Evolutionary conservation across 1,140 invertebrate species (phyloP).

Genomic region (Chionoecetes opilio): DNA sequence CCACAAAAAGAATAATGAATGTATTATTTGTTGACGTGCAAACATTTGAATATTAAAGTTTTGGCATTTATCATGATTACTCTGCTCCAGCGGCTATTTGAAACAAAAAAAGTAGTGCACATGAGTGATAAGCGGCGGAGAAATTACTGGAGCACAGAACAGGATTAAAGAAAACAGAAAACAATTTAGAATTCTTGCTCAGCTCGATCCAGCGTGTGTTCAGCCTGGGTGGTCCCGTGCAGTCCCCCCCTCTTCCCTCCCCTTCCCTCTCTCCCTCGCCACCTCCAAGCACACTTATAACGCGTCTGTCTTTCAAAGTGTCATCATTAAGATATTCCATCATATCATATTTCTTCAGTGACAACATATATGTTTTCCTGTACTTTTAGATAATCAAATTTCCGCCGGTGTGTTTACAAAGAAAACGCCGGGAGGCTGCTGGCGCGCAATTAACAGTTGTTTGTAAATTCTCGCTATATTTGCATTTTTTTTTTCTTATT

Average conservation of each 20-base stretch:
- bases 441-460: not conserved
- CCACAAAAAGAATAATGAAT: not conserved
- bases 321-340: not conserved
- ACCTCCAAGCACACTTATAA: not conserved
- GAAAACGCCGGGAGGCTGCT: not conserved
- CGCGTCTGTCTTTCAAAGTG: not conserved
- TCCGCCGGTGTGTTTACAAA: not conserved
- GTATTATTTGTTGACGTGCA: not conserved
- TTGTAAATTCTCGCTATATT: not conserved
- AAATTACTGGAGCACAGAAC: no score
- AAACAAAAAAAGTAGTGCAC: no score
- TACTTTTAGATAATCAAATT: not conserved
- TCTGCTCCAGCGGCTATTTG: no score
- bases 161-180: no score
- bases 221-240: not conserved
- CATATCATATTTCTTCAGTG: not conserved
- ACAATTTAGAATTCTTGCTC: no score
- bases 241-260: no score
- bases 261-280: not conserved
- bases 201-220: not conserved
- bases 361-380: not conserved
- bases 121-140: no score
- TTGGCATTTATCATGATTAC: no score
- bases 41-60: no score
- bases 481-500: not conserved